phyloP scores from a whole-genome alignment of 1,140 invertebrate genomes.

The Zaprionus ornatus region DNA sequence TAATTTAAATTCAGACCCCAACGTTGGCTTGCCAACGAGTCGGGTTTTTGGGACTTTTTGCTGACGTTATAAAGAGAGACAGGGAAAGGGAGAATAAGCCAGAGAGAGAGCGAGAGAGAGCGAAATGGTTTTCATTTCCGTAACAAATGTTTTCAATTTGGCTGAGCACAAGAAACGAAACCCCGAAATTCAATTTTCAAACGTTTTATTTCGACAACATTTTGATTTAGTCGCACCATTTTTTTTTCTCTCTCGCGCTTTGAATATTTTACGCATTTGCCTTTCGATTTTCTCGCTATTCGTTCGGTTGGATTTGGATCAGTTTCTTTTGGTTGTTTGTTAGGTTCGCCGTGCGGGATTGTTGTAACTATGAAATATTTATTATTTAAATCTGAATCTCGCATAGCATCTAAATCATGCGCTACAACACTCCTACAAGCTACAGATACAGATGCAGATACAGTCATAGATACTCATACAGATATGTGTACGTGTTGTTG shows the following conservation, averaged over 20 bases:
- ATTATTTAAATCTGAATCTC: slow-evolving; percentile 77
- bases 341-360: slow-evolving; percentile 2
- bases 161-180: slow-evolving; percentile 24
- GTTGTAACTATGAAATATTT: slow-evolving; percentile 76
- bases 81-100: not conserved
- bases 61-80: slow-evolving; percentile 26
- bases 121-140: slow-evolving; percentile 71
- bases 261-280: slow-evolving; percentile 76
- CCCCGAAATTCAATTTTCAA: slow-evolving; percentile 76
- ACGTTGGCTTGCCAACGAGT: slow-evolving; percentile 41
- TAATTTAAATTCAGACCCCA: slow-evolving; percentile 79
- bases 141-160: slow-evolving; percentile 81
- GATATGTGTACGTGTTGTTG: slow-evolving; percentile 24
- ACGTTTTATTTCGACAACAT: slow-evolving; percentile 78
- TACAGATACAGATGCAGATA: slow-evolving; percentile 46
- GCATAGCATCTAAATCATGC: slow-evolving; percentile 70
- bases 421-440: slow-evolving; percentile 47
- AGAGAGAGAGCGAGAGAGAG: not conserved
- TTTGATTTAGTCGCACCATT: slow-evolving; percentile 74
- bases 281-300: slow-evolving; percentile 61
- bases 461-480: slow-evolving; percentile 40
- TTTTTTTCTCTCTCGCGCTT: slow-evolving; percentile 32
- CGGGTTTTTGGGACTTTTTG: slow-evolving; percentile 39
- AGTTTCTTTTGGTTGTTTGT: no score
- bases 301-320: slow-evolving; percentile 28